phyloP scores from a whole-genome alignment of 2,888 invertebrate species.

The Mesopsocus fuscifrons region DNA sequence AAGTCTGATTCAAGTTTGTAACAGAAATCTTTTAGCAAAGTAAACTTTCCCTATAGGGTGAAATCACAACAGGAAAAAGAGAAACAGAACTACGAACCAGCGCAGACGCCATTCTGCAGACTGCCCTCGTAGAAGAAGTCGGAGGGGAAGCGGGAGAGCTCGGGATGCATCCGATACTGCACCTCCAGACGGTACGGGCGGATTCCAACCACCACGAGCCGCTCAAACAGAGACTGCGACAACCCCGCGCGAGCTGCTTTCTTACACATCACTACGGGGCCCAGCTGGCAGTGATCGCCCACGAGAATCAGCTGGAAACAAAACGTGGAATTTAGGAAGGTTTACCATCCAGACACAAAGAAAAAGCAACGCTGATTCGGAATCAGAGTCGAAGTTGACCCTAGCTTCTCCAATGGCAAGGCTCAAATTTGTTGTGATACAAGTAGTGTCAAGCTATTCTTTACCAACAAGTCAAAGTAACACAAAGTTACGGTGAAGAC shows the following conservation, averaged over 20 bases:
- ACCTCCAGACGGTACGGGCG: constrained; percentile 92
- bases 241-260: constrained; percentile 94
- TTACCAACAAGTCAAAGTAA: too few relatives aligned
- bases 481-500: not conserved
- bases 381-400: not conserved
- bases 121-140: constrained; percentile 99
- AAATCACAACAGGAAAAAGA: too few relatives aligned
- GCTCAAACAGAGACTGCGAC: constrained; percentile 91
- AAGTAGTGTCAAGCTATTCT: not conserved
- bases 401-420: not conserved
- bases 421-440: not conserved
- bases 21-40: too few relatives aligned
- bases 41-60: too few relatives aligned
- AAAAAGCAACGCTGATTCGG: too few relatives aligned
- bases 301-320: constrained; percentile 67
- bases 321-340: too few relatives aligned
- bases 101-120: constrained; percentile 95
- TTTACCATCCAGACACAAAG: not conserved
- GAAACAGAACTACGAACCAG: too few relatives aligned
- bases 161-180: constrained; percentile 99
- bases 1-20: too few relatives aligned
- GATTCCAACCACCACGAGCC: constrained; percentile 91
- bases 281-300: constrained; percentile 97
- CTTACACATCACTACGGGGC: constrained; percentile 99
- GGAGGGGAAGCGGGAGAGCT: constrained; percentile 90